A percentile compares a stretch with the other conserved stretches of the same genome.
These are phyloP conservation scores for Phrynocephalus guinanensis DNA, from an alignment of 2,797 vertebrate species.

Conservation along the genomic window DNA sequence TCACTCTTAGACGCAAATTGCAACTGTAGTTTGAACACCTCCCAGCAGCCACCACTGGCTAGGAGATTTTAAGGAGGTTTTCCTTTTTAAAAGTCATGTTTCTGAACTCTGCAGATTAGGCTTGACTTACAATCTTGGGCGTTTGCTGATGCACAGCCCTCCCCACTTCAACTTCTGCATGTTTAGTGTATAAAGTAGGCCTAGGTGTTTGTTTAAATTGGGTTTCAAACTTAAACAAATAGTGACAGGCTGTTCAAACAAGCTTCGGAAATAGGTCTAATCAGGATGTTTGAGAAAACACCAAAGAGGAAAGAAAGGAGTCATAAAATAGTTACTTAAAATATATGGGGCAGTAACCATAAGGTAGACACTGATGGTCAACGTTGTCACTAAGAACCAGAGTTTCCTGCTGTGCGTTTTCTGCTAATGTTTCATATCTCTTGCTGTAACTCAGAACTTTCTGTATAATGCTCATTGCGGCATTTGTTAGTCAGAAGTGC, in stretches of 20 bases:
- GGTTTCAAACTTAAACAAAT: slow-evolving; percentile 81
- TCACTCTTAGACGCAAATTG: no score
- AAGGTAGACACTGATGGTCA: slow-evolving; percentile 56
- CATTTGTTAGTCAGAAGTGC: slow-evolving; percentile 57
- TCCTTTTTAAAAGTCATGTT: not conserved
- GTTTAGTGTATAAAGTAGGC: slow-evolving; percentile 77
- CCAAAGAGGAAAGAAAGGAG: slow-evolving; percentile 55
- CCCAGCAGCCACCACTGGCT: no score
- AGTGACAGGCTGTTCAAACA: slow-evolving; percentile 85
- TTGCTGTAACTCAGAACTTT: slow-evolving; percentile 24
- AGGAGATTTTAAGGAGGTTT: no score
- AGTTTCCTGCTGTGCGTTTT: slow-evolving; percentile 57
- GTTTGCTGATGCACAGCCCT: slow-evolving; percentile 27
- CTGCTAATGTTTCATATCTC: slow-evolving; percentile 45
- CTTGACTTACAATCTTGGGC: slow-evolving; percentile 46
- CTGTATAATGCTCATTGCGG: slow-evolving; percentile 35
- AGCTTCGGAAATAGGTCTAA: slow-evolving; percentile 82
- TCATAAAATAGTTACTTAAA: slow-evolving; percentile 71
- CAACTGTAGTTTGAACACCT: no score
- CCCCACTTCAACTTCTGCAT: slow-evolving; percentile 36
- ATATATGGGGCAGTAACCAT: slow-evolving; percentile 60
- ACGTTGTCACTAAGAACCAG: slow-evolving; percentile 35
- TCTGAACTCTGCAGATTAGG: slow-evolving; percentile 32
- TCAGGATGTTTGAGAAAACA: slow-evolving; percentile 83
- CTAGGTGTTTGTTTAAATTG: slow-evolving; percentile 80